These are phyloP conservation scores for Paragorgia papillata DNA, from an alignment of 92 coral and sea anemone genomes.

Conservation along the genomic window DNA sequence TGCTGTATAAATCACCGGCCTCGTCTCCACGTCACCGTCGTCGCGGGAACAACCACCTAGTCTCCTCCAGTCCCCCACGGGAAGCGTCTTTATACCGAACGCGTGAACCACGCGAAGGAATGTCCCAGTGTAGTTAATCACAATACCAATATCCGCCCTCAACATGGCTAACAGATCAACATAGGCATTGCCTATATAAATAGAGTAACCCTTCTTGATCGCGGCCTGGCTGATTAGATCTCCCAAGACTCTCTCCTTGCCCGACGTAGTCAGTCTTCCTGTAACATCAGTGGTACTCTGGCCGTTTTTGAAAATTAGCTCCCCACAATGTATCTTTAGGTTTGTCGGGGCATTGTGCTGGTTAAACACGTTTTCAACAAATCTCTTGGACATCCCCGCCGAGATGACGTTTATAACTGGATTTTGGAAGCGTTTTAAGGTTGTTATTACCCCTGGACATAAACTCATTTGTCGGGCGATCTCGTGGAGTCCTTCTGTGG, in stretches of 20 bases:
- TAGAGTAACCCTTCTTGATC: not conserved
- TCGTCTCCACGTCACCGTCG: not conserved
- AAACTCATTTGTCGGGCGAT: not conserved
- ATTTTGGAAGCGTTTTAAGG: not conserved
- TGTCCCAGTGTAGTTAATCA: conserved; percentile 2
- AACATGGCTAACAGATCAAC: conserved; percentile 8
- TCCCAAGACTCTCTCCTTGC: not conserved
- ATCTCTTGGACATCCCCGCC: conserved; percentile 3
- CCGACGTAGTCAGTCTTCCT: not conserved
- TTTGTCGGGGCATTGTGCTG: conserved; percentile 11
- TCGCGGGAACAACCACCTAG: not conserved
- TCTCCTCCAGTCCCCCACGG: conserved; percentile 9
- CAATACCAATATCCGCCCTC: conserved; percentile 8
- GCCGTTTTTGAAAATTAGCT: conserved; percentile 5
- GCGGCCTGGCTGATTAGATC: not conserved
- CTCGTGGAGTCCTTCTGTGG: not conserved
- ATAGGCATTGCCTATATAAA: conserved; percentile 4
- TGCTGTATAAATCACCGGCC: conserved; percentile 50
- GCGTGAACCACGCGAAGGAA: conserved; percentile 1
- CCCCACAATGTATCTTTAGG: not conserved
- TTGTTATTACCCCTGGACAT: conserved; percentile 4
- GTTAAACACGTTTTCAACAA: not conserved
- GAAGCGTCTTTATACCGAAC: not conserved
- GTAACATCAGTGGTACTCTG: not conserved
- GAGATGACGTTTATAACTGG: not conserved